Base-by-base conservation (phyloP, 1,140 invertebrate genomes). In the Scaptomyza graminum region DNA sequence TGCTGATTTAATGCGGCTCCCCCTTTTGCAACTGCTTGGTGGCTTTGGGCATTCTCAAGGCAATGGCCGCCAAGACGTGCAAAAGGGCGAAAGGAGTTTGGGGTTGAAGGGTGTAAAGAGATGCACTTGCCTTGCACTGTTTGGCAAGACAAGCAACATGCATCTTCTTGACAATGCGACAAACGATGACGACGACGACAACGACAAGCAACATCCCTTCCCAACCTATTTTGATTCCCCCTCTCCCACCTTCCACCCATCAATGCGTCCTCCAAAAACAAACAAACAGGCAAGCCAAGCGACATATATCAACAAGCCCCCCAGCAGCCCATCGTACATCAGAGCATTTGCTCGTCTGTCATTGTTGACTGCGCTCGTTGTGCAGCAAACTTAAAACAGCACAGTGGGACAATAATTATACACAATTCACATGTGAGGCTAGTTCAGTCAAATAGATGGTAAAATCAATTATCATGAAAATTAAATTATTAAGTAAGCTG, bases 101-200 rank as follows among this genome's bases (percentile, higher is more conserved):
- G 8, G 31, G 2, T 0, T 34, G n/a, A 7, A 9, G 31, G 7
- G 31, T 1, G 43, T 31, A 15, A 5, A 37, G 18, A 39, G 51
- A 41, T 12, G 37, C 37, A 41, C 37, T 41, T 41, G 44, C 44
- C 54, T 34, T 73, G 52, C 63, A 59, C 75, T 83, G 76, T 88
- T 34, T 79, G 83, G 79, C 79, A 88, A 87, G 83, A 76, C 79
- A 89, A 89, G 84, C 73, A 79, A 88, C 83, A 88, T 84, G 83
- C 79, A 88, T 89, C 84, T 89, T 89, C 83, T 88, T 89, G 84
- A 88, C 83, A 88, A 87, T 87, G 72, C 79, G 75, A 87, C 83
- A 87, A 87, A 83, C 83, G 78, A 88, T 83, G 83, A 87, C 79
- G 83, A 85, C 66, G 74, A 87, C 82, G 82, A 85, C 81, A 81